Base-by-base conservation (phyloP, 2,888 invertebrate genomes). In the Pammene fasciana region DNA sequence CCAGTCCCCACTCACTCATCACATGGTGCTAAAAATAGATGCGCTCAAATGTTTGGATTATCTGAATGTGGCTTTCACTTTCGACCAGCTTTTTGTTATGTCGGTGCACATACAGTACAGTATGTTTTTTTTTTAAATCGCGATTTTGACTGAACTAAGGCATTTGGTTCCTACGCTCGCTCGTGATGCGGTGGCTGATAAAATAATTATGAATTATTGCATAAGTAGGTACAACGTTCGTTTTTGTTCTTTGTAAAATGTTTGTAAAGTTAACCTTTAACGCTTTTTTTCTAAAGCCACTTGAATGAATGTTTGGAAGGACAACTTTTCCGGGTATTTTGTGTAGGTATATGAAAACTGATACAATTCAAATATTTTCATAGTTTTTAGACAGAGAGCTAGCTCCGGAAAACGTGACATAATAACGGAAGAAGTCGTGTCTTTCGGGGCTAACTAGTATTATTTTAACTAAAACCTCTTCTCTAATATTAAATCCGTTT, bases 1-100 rank as follows among this genome's bases (percentile, higher is more conserved):
- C 79, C 85, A 84, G 86, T 85, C 84, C 84, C 87, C 85, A 82
- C 86, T 82, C 85, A 82, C 86, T 82, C 84, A 80, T 84, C 84
- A 86, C 83, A 84, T 82, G 74, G 72, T 75, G 72, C 78, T 81
- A 70, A 70, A 70, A 70, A 70, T 70, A 70, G 70, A 65, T 65
- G 61, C 67, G 59, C 64, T 48, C 57, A 65, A 70, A 70, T 70
- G 65, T 70, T 70, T 70, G 57, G 45, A 68, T 57, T 65, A 64
- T 62, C 67, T 61, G 67, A 62, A 67, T 62, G 67, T 57, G 62
- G 68, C 56, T 68, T 45, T 68, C 57, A 36, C 64, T 59, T 68
- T 68, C 64, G 50, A 38, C 36, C 36, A 55, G 26, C 57, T 45
- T 43, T n/a, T 62, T 62, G 41, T 50, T 62, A 26, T n/a, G 50